A percentile compares a stretch with the other conserved stretches of the same genome.
phyloP scores from a whole-genome alignment of 2,797 vertebrate genomes.

The Alfaro cultratus region DNA sequence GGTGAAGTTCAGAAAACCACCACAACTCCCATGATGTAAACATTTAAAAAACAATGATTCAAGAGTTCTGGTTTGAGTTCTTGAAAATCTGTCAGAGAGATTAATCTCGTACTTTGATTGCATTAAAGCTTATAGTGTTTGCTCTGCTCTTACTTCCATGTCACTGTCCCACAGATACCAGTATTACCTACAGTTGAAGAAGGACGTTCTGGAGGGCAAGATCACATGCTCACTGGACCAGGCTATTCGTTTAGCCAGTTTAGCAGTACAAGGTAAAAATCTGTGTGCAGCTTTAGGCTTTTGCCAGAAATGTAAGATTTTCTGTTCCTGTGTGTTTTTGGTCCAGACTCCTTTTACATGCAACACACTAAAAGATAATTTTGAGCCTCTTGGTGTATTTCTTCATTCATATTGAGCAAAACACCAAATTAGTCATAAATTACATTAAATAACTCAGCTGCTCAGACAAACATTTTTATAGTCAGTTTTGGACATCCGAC shows the following conservation, averaged over 20 bases:
- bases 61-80: not conserved
- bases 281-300: not conserved
- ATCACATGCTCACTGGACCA: slow-evolving; percentile 95
- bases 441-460: not conserved
- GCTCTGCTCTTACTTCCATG: not conserved
- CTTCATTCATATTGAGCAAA: not conserved
- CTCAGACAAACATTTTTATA: not conserved
- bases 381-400: not conserved
- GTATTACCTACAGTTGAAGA: slow-evolving; percentile 99
- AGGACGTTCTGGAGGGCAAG: slow-evolving; percentile 94
- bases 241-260: slow-evolving; percentile 92
- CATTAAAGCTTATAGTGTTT: not conserved
- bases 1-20: slow-evolving; percentile 77
- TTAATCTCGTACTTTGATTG: not conserved
- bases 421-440: not conserved
- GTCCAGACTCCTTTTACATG: not conserved
- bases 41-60: not conserved
- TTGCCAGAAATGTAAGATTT: slow-evolving; percentile 6
- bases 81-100: not conserved
- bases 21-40: not conserved
- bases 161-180: slow-evolving; percentile 87
- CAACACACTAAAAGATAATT: not conserved
- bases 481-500: not conserved
- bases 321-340: not conserved
- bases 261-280: slow-evolving; percentile 95